Percentiles rank a stretch among this genome's conserved stretches.
phyloP scores from a whole-genome alignment of 2,797 vertebrate species.

The Zenarchopterus dispar region DNA sequence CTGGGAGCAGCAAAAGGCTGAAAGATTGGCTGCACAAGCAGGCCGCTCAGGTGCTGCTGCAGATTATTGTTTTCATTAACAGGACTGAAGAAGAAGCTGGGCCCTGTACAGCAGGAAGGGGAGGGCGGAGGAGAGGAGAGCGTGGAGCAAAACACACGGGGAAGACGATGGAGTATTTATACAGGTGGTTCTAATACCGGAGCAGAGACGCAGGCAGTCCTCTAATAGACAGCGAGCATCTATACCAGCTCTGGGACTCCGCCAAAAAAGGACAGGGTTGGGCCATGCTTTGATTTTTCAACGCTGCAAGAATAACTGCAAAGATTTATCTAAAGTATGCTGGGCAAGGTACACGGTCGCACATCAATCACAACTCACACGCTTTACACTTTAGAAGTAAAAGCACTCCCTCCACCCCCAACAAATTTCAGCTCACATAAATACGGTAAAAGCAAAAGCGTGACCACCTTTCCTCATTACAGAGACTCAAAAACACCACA shows the following conservation, averaged over 20 bases:
- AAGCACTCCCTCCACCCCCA: no score
- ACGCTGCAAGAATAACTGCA: neutral
- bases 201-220: constrained; percentile 47
- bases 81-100: constrained; percentile 51
- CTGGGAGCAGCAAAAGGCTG: constrained; percentile 34
- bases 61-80: constrained; percentile 69
- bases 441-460: no score
- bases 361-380: no score
- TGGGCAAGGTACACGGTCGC: no score
- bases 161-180: constrained; percentile 60
- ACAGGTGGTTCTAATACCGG: constrained; percentile 68
- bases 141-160: constrained; percentile 23
- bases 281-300: constrained; percentile 25
- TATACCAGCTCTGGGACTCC: constrained; percentile 34
- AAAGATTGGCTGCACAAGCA: constrained; percentile 65
- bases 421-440: no score
- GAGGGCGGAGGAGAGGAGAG: constrained; percentile 25
- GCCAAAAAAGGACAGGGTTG: constrained; percentile 26
- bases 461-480: no score
- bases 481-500: no score
- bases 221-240: constrained; percentile 60
- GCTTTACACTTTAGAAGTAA: no score
- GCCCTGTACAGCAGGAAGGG: constrained; percentile 30
- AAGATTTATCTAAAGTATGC: no score
- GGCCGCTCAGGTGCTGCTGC: constrained; percentile 66